These are phyloP conservation scores for Agrilus biguttatus DNA, from an alignment of 2,888 invertebrate genomes.

Conservation along the genomic window DNA sequence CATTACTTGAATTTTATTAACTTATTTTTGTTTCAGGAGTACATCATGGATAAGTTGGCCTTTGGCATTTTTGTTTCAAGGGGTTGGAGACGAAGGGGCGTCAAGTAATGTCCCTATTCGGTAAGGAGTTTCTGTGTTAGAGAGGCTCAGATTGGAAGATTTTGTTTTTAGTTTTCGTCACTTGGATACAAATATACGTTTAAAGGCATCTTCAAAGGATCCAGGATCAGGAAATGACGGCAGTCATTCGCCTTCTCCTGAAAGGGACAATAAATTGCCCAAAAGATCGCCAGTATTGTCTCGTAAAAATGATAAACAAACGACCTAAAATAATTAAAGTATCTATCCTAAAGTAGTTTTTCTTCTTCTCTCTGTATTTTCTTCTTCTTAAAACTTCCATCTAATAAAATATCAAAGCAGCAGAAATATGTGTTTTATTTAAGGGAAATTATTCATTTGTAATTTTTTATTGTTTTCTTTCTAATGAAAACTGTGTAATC, in stretches of 20 bases:
- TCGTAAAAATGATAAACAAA: constrained; percentile 1
- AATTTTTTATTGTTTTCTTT: too few species aligned
- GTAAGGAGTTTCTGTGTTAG: constrained; percentile 30
- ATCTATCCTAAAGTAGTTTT: too few species aligned
- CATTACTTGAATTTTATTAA: not conserved
- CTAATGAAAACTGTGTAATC: too few species aligned
- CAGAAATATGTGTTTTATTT: too few species aligned
- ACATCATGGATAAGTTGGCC: constrained; percentile 90
- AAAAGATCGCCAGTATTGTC: constrained; percentile 32
- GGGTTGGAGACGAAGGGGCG: constrained; percentile 49
- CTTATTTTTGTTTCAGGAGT: constrained; percentile 37
- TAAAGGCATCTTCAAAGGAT: constrained; percentile 39
- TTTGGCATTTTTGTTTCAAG: constrained; percentile 74
- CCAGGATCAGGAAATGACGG: constrained; percentile 35
- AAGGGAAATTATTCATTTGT: too few species aligned
- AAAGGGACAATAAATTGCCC: constrained; percentile 38
- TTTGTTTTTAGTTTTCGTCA: constrained; percentile 56
- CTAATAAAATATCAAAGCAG: too few species aligned
- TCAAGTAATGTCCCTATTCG: constrained; percentile 63
- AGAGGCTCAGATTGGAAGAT: not conserved
- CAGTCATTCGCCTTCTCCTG: constrained; percentile 58
- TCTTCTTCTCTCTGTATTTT: too few species aligned
- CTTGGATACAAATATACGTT: constrained; percentile 69
- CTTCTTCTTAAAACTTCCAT: too few species aligned
- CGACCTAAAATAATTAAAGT: too few species aligned